phyloP scores from a whole-genome alignment of 1,140 invertebrate genomes.

The Vollenhovia emeryi region DNA sequence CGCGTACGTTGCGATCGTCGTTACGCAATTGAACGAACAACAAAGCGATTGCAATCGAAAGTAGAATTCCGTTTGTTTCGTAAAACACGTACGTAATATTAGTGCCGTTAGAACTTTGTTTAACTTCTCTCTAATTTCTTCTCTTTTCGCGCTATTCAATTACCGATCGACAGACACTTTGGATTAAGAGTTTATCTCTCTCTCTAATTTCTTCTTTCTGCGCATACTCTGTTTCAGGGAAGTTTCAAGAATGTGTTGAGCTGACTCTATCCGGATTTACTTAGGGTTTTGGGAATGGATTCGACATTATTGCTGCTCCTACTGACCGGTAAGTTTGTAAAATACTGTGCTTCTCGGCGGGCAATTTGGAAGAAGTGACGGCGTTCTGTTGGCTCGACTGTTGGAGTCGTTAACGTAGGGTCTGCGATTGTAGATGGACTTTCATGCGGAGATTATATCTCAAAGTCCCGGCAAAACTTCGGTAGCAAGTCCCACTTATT shows the following conservation, averaged over 20 bases:
- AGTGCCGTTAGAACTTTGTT: not conserved
- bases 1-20: not conserved
- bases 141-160: not conserved
- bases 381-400: not conserved
- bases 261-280: conserved; percentile 72
- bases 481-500: conserved; percentile 39
- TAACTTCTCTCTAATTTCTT: no score
- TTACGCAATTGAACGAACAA: not conserved
- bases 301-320: conserved; percentile 80
- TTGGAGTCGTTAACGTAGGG: conserved; percentile 21
- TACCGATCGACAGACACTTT: not conserved
- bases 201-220: conserved; percentile 25
- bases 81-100: not conserved
- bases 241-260: conserved; percentile 82
- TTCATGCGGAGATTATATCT: not conserved
- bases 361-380: not conserved
- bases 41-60: not conserved
- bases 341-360: not conserved
- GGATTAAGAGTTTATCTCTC: not conserved
- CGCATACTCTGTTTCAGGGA: conserved; percentile 76
- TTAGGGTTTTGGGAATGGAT: conserved; percentile 80
- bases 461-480: conserved; percentile 38
- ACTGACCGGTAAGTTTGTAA: conserved; percentile 78
- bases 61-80: not conserved
- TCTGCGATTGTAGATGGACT: conserved; percentile 10